Conservation (phyloP, 2,888 invertebrate genomes). For the Eupithecia pulchellata region DNA sequence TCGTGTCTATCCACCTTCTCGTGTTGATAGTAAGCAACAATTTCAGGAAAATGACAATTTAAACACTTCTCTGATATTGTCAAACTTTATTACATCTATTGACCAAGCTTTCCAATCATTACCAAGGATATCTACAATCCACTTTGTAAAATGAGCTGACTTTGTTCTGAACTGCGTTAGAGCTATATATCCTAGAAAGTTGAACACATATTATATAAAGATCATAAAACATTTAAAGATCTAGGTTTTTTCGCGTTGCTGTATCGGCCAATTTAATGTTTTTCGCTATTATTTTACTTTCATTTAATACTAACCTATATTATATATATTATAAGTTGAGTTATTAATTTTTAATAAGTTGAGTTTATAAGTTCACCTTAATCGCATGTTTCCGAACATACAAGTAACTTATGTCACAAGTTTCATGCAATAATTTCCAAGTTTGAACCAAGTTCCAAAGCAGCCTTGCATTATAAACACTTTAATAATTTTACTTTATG, state of each 20-base stretch:
- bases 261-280: not conserved
- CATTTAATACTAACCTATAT: too few species aligned
- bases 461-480: conserved; percentile 21
- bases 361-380: not conserved
- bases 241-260: not conserved
- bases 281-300: not conserved
- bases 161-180: not conserved
- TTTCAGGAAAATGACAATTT: too few species aligned
- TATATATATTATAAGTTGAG: too few species aligned
- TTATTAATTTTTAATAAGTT: too few species aligned
- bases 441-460: conserved; percentile 6
- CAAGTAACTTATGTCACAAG: conserved; percentile 1
- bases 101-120: not conserved
- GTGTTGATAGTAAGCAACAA: not conserved
- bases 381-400: conserved; percentile 20
- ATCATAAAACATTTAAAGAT: too few species aligned
- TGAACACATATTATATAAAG: too few species aligned
- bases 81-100: not conserved
- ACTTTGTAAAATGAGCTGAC: not conserved
- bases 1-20: not conserved
- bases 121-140: not conserved
- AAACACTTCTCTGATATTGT: not conserved
- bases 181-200: not conserved
- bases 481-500: conserved; percentile 6
- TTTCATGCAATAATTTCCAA: conserved; percentile 4